Percentiles rank a stretch among this genome's conserved stretches.
phyloP scores from a whole-genome alignment of 2,113 vertebrate genomes.

The Macrotis lagotis region DNA sequence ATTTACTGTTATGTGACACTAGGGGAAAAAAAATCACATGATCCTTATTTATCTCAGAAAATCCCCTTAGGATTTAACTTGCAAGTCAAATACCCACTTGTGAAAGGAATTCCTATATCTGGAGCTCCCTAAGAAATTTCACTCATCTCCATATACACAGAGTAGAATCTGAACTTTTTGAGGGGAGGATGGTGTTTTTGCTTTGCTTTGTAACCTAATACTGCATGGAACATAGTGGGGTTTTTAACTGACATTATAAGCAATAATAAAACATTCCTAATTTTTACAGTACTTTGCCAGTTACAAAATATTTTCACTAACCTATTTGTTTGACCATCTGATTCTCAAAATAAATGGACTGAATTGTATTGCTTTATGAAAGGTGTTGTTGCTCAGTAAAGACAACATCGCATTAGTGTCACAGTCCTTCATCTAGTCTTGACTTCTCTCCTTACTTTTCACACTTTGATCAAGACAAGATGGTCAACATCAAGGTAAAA shows the following conservation, averaged over 20 bases:
- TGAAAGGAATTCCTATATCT: neutral
- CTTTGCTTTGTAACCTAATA: neutral
- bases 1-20: neutral
- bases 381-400: neutral
- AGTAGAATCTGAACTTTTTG: neutral
- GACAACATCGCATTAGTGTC: neutral
- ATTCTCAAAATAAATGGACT: neutral
- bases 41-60: neutral
- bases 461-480: neutral
- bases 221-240: neutral
- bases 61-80: neutral
- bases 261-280: neutral
- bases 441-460: neutral
- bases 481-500: neutral
- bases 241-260: neutral
- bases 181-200: neutral
- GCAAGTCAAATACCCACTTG: neutral
- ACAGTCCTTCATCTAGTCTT: neutral
- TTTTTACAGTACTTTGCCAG: neutral
- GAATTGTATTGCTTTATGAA: neutral
- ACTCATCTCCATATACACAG: neutral
- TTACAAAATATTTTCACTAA: neutral
- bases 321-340: neutral
- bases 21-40: neutral
- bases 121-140: neutral